Evolutionary conservation across 2,888 invertebrate genomes (phyloP), one percentile per base, ranked within the genome.

Genomic region (Vesta saturnalis): DNA sequence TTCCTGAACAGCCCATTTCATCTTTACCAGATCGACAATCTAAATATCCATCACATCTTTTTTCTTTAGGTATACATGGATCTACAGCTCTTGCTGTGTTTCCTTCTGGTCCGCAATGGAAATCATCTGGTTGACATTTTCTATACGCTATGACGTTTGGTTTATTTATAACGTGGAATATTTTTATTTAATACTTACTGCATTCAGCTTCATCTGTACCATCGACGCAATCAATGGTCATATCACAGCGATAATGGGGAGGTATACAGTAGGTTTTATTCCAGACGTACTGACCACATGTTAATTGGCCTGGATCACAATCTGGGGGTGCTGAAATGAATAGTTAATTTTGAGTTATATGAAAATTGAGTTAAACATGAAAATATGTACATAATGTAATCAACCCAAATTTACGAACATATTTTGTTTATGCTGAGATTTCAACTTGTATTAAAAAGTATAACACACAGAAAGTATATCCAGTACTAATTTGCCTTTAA

Each of bases 221-320:
- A 83, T 97, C 96, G 70, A 95, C 93, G 84, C 98, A 99, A 86
- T 97, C 96, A 35, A 95, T 94, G 74, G 92, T 92, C 91, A 93
- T 95, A 87, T 97, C 97, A 86, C 97, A 97, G 84, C 94, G 91
- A 85, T 94, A 92, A 86, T 97, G 94, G 71, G 93, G 92, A 68
- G 96, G 96, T 82, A 97, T 93, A 85, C 97, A 97, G 85, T 95
- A 97, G 23, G 97, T 96, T 86, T 94, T 94, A 87, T 97, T 97
- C 90, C 94, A 97, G 78, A 93, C 92, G 86, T 97, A 97, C 85
- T 95, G 94, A 60, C 93, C 92, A 85, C 97, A 98, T 46, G 94
- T 93, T 81, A 96, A 89, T 87, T 97, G 95, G 0, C 94, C 94
- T 61, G 91, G 88, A 78, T 96, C 96, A 84, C 97, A 98, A 80